These are phyloP conservation scores for Stictocephala bisonia DNA, from an alignment of 2,888 invertebrate genomes.

Conservation along the genomic window DNA sequence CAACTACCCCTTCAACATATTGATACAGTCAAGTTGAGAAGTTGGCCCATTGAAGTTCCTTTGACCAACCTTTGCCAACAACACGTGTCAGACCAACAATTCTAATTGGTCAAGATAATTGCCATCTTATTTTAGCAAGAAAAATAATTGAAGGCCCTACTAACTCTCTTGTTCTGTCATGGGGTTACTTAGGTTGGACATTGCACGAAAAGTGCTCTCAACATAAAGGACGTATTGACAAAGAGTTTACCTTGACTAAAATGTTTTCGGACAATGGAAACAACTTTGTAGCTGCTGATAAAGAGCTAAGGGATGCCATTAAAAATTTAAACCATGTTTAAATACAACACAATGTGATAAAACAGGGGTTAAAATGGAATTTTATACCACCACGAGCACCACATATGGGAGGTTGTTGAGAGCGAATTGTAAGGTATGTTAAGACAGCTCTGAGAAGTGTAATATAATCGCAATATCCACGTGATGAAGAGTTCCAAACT, in stretches of 20 bases:
- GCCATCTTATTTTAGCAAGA: not conserved
- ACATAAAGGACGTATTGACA: not conserved
- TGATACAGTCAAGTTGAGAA: conserved; percentile 6
- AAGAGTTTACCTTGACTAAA: not conserved
- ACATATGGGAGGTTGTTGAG: too few species aligned
- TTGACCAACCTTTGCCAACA: conserved; percentile 8
- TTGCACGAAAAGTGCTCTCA: too few species aligned
- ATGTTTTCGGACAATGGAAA: too few species aligned
- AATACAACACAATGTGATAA: not conserved
- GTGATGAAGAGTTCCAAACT: too few species aligned
- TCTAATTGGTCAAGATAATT: conserved; percentile 25
- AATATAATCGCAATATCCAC: too few species aligned
- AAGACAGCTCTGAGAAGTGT: too few species aligned
- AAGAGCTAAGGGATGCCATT: too few species aligned
- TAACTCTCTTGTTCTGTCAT: not conserved
- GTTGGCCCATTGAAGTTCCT: not conserved
- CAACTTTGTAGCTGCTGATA: too few species aligned
- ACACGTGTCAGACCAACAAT: not conserved
- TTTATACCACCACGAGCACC: too few species aligned
- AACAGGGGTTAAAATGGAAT: too few species aligned
- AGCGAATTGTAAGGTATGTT: too few species aligned
- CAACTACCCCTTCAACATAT: not conserved
- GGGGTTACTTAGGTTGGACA: not conserved
- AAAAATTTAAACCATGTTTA: too few species aligned
- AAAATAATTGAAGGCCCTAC: not conserved